Evolutionary conservation across 64 coral and sea anemone species (phyloP).

Genomic region (Montipora cactus): DNA sequence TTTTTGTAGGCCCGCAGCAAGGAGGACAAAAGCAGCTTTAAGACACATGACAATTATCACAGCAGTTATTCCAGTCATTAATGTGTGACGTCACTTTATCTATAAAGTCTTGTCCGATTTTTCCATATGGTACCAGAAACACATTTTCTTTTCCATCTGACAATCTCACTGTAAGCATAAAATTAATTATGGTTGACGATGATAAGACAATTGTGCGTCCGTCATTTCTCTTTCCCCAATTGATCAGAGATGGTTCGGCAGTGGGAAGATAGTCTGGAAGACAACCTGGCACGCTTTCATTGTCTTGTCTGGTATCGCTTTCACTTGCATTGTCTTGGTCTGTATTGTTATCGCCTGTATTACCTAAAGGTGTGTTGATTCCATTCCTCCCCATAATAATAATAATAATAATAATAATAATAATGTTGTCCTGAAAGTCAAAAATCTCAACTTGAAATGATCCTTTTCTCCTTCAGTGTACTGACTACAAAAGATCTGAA

Average conservation of each 20-base stretch:
- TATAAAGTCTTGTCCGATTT: conserved; percentile 31
- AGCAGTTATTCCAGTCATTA: conserved; percentile 36
- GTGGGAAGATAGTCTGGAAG: too few species aligned
- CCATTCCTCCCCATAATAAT: too few species aligned
- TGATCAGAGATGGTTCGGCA: too few species aligned
- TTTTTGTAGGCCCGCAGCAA: conserved; percentile 46
- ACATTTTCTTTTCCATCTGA: conserved; percentile 29
- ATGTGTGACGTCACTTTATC: conserved; percentile 57
- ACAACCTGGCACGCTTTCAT: too few species aligned
- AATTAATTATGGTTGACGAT: not conserved
- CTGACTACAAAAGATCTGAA: too few species aligned
- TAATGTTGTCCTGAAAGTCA: too few species aligned
- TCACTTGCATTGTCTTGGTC: not conserved
- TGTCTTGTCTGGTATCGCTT: not conserved
- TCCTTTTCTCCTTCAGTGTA: too few species aligned
- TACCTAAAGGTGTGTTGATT: too few species aligned
- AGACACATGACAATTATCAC: conserved; percentile 43
- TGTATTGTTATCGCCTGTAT: not conserved
- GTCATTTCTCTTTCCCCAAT: too few species aligned
- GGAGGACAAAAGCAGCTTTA: conserved; percentile 49
- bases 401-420: too few species aligned
- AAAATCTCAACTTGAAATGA: too few species aligned
- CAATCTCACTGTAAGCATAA: not conserved
- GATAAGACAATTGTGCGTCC: not conserved
- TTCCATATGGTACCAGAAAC: conserved; percentile 54